Base-by-base conservation (phyloP, 2,888 invertebrate species). In the Chaetogeoica ovagalla region DNA sequence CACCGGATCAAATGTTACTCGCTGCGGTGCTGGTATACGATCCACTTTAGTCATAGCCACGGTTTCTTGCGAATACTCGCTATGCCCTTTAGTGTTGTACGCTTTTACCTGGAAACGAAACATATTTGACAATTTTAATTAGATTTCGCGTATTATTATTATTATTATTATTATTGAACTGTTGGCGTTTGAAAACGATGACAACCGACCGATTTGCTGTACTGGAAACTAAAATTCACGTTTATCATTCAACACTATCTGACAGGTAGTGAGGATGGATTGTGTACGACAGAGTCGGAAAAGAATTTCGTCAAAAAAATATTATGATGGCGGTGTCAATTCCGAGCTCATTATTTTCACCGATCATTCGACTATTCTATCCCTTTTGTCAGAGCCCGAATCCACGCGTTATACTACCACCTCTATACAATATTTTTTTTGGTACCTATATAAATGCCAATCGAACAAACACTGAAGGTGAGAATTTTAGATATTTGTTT, bases 51-150 rank as follows among this genome's bases (percentile, higher is more conserved):
- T 96, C 7, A 92, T 91, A 62, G 92, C 92, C 1, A 90, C 89
- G 68, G 94, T 91, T 85, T 95, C 94, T 84, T 94, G 93, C 0
- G 96, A 96, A 85, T 92, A 94, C 83, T 94, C 93, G 82, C 95
- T 95, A 83, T 92, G 91, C 21, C 95, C 95, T 86, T 94, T 94
- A 0, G 94, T 93, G 85, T 96, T 96, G 83, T 94, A 89, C 0
- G 95, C 95, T 87, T 94, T 94, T 82, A 94, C 91, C 91, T 91
- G 86, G 11, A 86, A 85, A 48, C 77, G 81, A 70, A 82, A 66
- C 43, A 21, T 30, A 30, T 30, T 30, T 30, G 30, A 72, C 21
- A 21, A 11, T 2, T 59, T 21, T 7, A 9, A 11, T 48, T 48
- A 11, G 11, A 48, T 48, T 13, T 13, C 48, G 48, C 13, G 15